phyloP scores from a whole-genome alignment of 2,113 vertebrate genomes.

The Anoura caudifer region DNA sequence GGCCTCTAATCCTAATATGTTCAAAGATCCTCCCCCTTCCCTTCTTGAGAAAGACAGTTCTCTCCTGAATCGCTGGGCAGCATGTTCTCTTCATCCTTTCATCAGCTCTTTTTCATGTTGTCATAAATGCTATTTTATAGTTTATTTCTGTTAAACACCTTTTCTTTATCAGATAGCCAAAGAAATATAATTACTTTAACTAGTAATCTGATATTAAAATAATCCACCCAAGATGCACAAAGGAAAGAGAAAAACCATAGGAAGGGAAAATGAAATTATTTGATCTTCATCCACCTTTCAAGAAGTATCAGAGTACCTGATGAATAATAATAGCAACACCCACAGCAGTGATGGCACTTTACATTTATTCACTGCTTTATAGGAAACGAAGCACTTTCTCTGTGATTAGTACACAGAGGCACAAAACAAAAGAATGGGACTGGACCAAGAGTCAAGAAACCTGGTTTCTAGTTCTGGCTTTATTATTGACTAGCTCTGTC shows the following conservation, averaged over 20 bases:
- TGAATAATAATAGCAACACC: not conserved
- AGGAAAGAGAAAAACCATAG: not conserved
- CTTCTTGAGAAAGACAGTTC: not conserved
- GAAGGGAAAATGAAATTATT: not conserved
- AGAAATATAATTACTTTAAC: not conserved
- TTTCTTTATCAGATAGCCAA: not conserved
- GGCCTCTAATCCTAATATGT: not conserved
- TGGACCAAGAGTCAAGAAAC: not conserved
- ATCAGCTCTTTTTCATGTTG: not conserved
- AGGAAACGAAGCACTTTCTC: not conserved
- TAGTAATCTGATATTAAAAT: not conserved
- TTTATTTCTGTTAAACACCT: not conserved
- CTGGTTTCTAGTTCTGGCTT: not conserved
- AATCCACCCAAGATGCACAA: not conserved
- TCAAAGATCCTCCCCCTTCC: not conserved
- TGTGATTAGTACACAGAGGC: not conserved
- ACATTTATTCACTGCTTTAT: not conserved
- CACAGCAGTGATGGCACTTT: not conserved
- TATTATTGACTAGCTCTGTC: not conserved
- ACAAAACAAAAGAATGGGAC: not conserved
- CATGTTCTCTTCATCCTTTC: not conserved
- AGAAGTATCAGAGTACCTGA: not conserved
- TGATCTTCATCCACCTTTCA: not conserved
- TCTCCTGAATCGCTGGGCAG: not conserved
- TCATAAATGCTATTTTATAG: not conserved